Evolutionary conservation across 2,888 invertebrate genomes (phyloP).

Genomic region (Hipparchia sbordonii): DNA sequence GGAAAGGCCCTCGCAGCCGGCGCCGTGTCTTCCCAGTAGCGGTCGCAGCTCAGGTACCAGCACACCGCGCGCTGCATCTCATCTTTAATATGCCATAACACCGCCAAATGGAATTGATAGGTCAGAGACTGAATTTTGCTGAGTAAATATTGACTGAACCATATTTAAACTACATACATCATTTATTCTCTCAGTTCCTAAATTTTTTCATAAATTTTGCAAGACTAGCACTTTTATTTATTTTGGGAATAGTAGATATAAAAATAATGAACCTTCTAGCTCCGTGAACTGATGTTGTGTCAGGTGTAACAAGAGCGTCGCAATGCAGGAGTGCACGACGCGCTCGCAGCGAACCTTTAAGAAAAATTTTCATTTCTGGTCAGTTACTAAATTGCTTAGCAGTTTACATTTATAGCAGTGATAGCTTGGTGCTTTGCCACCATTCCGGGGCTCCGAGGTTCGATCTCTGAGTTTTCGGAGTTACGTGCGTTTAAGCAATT

Average conservation of each 20-base stretch:
- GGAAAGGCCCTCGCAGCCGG: conserved; percentile 90
- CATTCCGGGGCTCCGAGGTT: no score
- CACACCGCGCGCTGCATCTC: conserved; percentile 95
- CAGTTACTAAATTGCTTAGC: not conserved
- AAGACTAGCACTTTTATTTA: not conserved
- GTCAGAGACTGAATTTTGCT: no score
- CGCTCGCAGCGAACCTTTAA: conserved; percentile 85
- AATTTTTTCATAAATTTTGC: not conserved
- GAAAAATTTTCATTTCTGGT: not conserved
- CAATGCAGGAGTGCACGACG: conserved; percentile 91
- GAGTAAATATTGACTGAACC: no score
- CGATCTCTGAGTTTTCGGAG: no score
- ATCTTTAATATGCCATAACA: conserved; percentile 75
- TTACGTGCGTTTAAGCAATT: no score
- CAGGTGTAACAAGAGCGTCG: conserved; percentile 89
- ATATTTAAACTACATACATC: no score
- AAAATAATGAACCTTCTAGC: conserved; percentile 86
- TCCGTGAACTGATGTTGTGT: conserved; percentile 93
- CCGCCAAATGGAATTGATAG: no score
- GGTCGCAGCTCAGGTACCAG: conserved; percentile 95
- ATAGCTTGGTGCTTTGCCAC: no score
- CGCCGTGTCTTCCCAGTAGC: conserved; percentile 94
- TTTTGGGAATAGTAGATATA: not conserved
- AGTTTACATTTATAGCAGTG: not conserved
- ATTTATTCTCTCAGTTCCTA: not conserved